phyloP scores from a whole-genome alignment of 37 sponge, comb jelly and placozoan species.

The Tethya wilhelma region DNA sequence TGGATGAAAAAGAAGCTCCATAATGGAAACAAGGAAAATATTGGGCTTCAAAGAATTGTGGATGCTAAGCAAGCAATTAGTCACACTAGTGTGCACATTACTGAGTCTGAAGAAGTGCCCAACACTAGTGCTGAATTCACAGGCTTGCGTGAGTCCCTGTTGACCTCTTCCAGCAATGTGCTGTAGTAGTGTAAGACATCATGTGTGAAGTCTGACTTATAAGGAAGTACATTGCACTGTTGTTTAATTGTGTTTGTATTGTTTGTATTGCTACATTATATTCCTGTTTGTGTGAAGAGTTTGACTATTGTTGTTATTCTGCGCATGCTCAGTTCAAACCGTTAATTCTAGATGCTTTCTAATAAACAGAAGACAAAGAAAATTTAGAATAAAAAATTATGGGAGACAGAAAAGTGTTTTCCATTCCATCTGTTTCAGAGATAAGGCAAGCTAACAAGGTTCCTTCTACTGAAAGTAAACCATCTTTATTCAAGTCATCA shows the following conservation, averaged over 20 bases:
- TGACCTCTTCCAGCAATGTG: too few species aligned
- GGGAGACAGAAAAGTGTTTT: neutral
- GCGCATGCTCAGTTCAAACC: neutral
- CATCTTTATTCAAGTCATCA: neutral
- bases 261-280: neutral
- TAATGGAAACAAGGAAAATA: too few species aligned
- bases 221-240: neutral
- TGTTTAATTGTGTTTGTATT: neutral
- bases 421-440: conserved; percentile 30
- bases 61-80: too few species aligned
- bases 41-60: too few species aligned
- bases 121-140: too few species aligned
- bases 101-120: too few species aligned
- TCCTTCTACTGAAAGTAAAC: neutral
- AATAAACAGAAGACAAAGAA: neutral
- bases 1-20: too few species aligned
- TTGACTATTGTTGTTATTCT: neutral
- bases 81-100: too few species aligned
- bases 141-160: too few species aligned
- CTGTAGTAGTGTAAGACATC: neutral
- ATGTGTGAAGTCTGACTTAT: neutral
- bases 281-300: conserved; percentile 3
- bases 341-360: neutral
- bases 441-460: conserved; percentile 26
- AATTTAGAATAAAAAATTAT: neutral